Percentiles rank a stretch among this genome's conserved stretches.
Conservation (phyloP, 2,797 vertebrate genomes). For the Tiaroga cobitis region DNA sequence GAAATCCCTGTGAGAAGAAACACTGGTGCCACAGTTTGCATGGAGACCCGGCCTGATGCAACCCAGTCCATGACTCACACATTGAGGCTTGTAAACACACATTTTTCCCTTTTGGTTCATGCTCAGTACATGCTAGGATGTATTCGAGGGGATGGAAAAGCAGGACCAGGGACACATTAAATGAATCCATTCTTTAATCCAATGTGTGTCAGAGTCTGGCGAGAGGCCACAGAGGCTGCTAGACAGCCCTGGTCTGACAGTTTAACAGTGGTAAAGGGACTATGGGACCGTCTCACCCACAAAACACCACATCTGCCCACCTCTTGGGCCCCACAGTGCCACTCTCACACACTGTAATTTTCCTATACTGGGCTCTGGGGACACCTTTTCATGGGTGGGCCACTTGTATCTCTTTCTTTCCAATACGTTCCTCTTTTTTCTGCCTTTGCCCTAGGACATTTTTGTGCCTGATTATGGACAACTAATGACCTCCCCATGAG, state of each 20-base stretch:
- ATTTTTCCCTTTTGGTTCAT: constrained; percentile 31
- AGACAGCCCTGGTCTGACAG: constrained; percentile 31
- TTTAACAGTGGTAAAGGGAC: constrained; percentile 31
- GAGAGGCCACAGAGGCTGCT: constrained; percentile 17
- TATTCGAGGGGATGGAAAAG: constrained; percentile 26
- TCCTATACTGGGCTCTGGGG: constrained; percentile 68
- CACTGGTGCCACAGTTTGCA: constrained; percentile 9
- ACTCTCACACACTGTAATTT: constrained; percentile 67
- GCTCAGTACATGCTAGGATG: constrained; percentile 12
- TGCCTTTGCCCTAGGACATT: constrained; percentile 2
- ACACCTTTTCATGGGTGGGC: constrained; percentile 65
- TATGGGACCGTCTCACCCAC: constrained; percentile 14
- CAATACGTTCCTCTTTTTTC: neutral
- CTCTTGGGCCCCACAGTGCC: constrained; percentile 40
- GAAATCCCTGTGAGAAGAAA: constrained; percentile 11
- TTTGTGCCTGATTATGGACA: neutral
- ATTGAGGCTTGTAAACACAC: constrained; percentile 8
- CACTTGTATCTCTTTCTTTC: constrained; percentile 19
- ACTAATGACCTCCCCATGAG: neutral
- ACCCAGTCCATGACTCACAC: constrained; percentile 8
- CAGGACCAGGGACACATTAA: constrained; percentile 23
- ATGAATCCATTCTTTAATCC: constrained; percentile 32
- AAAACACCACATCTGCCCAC: constrained; percentile 22
- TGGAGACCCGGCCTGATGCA: neutral
- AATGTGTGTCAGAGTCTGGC: constrained; percentile 31